Evolutionary conservation across 2,888 invertebrate genomes (phyloP).

Genomic region (Ptychoptera contaminata): DNA sequence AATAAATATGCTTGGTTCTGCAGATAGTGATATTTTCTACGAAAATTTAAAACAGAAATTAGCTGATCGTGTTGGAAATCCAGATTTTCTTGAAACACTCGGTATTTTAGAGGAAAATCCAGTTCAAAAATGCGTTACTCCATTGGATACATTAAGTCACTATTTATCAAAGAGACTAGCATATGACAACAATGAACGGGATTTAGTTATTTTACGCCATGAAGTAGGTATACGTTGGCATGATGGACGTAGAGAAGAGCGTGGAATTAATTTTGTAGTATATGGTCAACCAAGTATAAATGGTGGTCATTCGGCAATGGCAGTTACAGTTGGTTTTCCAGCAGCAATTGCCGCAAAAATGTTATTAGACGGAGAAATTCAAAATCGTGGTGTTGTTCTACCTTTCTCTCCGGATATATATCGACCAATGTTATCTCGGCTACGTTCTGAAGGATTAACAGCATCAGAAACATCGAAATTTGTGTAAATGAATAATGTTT

Average conservation of each 20-base stretch:
- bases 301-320: conserved; percentile 88
- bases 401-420: conserved; percentile 90
- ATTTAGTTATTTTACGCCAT: conserved; percentile 86
- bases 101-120: conserved; percentile 74
- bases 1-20: conserved; percentile 69
- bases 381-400: conserved; percentile 80
- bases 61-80: conserved; percentile 60
- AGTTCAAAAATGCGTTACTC: conserved; percentile 69
- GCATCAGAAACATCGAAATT: conserved; percentile 49
- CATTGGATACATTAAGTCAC: conserved; percentile 84
- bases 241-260: conserved; percentile 63
- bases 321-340: conserved; percentile 80
- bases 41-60: conserved; percentile 80
- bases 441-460: conserved; percentile 70
- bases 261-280: conserved; percentile 74
- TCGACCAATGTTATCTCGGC: conserved; percentile 73
- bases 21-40: conserved; percentile 75
- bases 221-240: conserved; percentile 88
- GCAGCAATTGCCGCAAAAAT: conserved; percentile 95
- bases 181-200: conserved; percentile 57
- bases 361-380: conserved; percentile 96
- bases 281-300: conserved; percentile 53
- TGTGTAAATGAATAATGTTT: conserved; percentile 11
- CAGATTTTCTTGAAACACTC: conserved; percentile 66
- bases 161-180: conserved; percentile 69